Percentiles rank a stretch among this genome's conserved stretches.
These are phyloP conservation scores for Lutjanus argentimaculatus DNA, from an alignment of 2,797 vertebrate species.

Conservation along the genomic window DNA sequence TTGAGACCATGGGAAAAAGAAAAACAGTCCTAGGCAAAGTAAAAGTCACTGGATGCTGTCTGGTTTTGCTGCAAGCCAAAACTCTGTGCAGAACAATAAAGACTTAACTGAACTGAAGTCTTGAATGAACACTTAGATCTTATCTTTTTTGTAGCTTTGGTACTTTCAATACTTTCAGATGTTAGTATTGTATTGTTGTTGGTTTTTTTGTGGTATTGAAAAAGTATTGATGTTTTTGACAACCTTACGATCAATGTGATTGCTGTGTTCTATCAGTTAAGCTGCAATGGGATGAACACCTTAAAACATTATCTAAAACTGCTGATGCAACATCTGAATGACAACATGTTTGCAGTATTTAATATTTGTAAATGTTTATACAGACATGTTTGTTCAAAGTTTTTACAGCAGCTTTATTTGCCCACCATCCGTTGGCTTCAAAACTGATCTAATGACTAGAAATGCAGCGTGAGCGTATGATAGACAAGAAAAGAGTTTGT, in stretches of 20 bases:
- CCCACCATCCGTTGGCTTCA: neutral
- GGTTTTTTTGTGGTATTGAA: too few relatives aligned
- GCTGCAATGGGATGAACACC: neutral
- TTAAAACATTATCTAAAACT: neutral
- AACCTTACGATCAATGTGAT: neutral
- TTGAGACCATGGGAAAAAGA: too few relatives aligned
- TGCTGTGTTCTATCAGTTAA: constrained; percentile 20
- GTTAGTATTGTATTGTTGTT: too few relatives aligned
- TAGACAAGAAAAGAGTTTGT: neutral
- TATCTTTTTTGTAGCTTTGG: too few relatives aligned
- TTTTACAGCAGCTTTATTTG: neutral
- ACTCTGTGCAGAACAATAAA: too few relatives aligned
- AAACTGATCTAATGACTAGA: neutral
- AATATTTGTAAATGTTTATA: neutral
- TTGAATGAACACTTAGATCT: too few relatives aligned
- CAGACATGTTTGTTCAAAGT: neutral
- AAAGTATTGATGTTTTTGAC: too few relatives aligned
- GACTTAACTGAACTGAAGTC: too few relatives aligned
- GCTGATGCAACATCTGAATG: neutral
- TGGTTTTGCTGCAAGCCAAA: too few relatives aligned
- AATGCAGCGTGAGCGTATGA: neutral
- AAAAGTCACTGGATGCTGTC: too few relatives aligned
- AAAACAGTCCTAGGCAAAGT: too few relatives aligned
- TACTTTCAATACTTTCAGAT: too few relatives aligned
- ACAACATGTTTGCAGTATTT: neutral